phyloP scores from a whole-genome alignment of 2,113 vertebrate genomes.

The Aleadryas rufinucha region DNA sequence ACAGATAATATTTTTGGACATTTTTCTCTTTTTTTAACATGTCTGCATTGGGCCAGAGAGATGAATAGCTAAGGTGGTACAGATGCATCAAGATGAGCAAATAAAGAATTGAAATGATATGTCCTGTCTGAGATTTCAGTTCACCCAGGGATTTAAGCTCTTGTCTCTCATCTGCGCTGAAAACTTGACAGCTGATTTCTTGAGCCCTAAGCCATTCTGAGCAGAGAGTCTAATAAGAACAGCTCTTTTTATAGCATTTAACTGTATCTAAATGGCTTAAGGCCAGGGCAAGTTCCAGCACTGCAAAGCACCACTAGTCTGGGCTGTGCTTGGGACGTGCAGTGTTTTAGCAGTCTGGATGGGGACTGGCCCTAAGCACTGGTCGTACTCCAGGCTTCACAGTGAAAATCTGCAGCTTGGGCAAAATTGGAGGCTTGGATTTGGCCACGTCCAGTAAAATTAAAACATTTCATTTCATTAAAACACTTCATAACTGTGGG shows the following conservation, averaged over 20 bases:
- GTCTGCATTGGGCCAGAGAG: background rate
- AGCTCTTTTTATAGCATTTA: conserved; percentile 19
- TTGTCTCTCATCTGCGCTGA: conserved; percentile 7
- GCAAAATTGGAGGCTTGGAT: background rate
- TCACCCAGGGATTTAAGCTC: conserved; percentile 22
- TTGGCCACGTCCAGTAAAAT: background rate
- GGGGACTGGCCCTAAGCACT: background rate
- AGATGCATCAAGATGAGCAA: background rate
- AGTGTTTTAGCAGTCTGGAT: background rate
- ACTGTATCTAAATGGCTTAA: background rate
- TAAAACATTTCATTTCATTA: background rate
- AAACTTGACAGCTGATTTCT: conserved; percentile 33
- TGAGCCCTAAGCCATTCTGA: conserved; percentile 10
- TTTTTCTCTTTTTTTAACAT: background rate
- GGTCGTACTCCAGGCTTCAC: background rate
- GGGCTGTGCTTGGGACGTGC: background rate
- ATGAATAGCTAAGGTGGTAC: background rate
- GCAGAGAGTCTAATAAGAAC: background rate
- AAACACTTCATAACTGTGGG: background rate
- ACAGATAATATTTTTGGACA: background rate
- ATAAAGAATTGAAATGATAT: background rate
- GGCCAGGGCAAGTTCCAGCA: background rate
- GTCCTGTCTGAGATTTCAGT: background rate
- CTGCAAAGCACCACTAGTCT: background rate
- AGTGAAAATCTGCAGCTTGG: background rate